Evolutionary conservation across 2,888 invertebrate genomes (phyloP).

Genomic region (Eledone cirrhosa): DNA sequence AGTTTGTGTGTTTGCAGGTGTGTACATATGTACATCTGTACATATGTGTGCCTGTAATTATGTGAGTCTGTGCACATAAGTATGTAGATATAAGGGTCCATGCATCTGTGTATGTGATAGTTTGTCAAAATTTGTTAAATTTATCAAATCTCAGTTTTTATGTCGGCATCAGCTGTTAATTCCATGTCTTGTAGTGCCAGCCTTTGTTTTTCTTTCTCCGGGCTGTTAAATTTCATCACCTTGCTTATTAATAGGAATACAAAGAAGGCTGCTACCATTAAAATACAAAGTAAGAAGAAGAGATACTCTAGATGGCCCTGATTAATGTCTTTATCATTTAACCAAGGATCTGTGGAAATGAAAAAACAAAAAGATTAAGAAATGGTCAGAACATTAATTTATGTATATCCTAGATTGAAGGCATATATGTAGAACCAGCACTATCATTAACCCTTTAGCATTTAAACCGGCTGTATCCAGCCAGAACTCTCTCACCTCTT

Average conservation of each 20-base stretch:
- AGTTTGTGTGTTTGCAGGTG: no score
- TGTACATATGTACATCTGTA: no score
- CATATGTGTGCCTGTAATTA: no score
- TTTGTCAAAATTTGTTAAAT: background rate
- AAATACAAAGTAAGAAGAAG: slow-evolving; percentile 49
- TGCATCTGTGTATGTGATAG: background rate
- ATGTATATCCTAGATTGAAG: no score
- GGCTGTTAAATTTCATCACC: background rate
- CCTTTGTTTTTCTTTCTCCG: background rate
- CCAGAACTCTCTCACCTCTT: no score
- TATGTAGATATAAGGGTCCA: background rate
- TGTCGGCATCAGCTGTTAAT: background rate
- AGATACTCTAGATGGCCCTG: slow-evolving; percentile 51
- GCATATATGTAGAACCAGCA: no score
- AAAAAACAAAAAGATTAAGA: background rate
- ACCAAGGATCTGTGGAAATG: slow-evolving; percentile 50
- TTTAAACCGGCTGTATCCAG: no score
- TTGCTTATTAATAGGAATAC: slow-evolving; percentile 45
- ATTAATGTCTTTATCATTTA: slow-evolving; percentile 51
- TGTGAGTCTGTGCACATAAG: background rate
- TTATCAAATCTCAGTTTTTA: background rate
- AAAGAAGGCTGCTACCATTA: slow-evolving; percentile 46
- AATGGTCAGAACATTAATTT: no score
- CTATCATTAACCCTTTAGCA: no score
- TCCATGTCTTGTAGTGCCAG: background rate